Conservation (phyloP, 2,888 invertebrate species). For the Drosophila bunnanda region DNA sequence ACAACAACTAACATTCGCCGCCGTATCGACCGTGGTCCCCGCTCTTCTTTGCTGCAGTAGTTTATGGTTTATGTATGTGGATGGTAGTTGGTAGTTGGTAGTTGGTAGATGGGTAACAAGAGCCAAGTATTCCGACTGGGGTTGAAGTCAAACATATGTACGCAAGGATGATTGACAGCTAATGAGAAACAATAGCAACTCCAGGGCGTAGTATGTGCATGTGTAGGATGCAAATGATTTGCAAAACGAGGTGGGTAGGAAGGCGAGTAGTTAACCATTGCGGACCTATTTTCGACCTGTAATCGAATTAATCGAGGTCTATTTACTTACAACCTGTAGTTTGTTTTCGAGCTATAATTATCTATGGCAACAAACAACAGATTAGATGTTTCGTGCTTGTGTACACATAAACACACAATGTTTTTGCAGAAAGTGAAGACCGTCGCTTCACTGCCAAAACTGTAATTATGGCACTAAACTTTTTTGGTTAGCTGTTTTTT, state of each 20-base stretch:
- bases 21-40: constrained; percentile 34
- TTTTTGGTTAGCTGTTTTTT: background rate
- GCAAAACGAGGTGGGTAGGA: constrained; percentile 26
- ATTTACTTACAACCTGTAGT: constrained; percentile 39
- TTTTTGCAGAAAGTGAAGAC: constrained; percentile 1
- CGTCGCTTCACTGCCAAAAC: background rate
- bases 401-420: background rate
- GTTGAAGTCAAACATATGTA: constrained; percentile 42
- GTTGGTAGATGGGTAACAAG: constrained; percentile 27
- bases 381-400: constrained; percentile 18
- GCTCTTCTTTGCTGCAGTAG: constrained; percentile 13
- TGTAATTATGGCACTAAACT: constrained; percentile 1
- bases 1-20: constrained; percentile 25
- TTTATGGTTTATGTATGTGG: constrained; percentile 21
- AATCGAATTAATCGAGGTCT: constrained; percentile 41
- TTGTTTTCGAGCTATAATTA: constrained; percentile 36
- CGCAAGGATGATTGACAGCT: constrained; percentile 44
- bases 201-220: constrained; percentile 27
- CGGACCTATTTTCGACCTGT: constrained; percentile 40
- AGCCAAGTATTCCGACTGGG: constrained; percentile 31
- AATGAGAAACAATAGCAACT: constrained; percentile 38
- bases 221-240: constrained; percentile 38
- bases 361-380: constrained; percentile 26
- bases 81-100: constrained; percentile 6
- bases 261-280: constrained; percentile 27